phyloP scores from a whole-genome alignment of 2,113 vertebrate species.

The Helogale parvula region DNA sequence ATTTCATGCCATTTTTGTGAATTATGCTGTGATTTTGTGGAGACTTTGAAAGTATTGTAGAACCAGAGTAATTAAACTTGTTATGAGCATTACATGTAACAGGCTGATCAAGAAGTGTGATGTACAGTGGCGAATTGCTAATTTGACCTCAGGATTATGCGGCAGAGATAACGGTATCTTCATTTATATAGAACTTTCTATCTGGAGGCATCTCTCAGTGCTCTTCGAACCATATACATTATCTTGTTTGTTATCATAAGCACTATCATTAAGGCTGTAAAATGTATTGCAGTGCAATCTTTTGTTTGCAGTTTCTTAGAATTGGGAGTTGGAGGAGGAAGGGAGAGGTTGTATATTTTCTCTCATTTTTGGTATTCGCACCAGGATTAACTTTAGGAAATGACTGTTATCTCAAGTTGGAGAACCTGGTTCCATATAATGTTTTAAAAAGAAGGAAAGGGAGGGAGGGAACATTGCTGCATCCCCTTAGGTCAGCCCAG shows the following conservation, averaged over 20 bases:
- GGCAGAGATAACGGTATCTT: constrained; percentile 69
- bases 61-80: constrained; percentile 64
- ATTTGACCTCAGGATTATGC: constrained; percentile 67
- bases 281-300: constrained; percentile 57
- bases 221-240: constrained; percentile 52
- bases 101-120: constrained; percentile 51
- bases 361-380: constrained; percentile 18
- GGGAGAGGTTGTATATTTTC: neutral
- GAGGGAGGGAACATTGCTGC: too few relatives aligned
- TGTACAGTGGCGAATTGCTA: constrained; percentile 54
- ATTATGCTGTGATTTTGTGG: constrained; percentile 57
- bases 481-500: neutral
- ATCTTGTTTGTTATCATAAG: constrained; percentile 39
- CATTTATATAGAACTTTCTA: constrained; percentile 56
- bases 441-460: constrained; percentile 29
- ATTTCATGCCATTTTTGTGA: constrained; percentile 60
- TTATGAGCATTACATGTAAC: constrained; percentile 46
- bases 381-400: constrained; percentile 42
- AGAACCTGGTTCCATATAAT: neutral
- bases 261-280: constrained; percentile 63
- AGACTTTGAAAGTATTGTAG: constrained; percentile 52
- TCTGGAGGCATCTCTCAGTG: constrained; percentile 54
- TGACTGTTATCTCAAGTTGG: neutral
- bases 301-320: constrained; percentile 62
- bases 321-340: neutral